Evolutionary conservation across 2,797 vertebrate species (phyloP).

Genomic region (Hemitrygon akajei): DNA sequence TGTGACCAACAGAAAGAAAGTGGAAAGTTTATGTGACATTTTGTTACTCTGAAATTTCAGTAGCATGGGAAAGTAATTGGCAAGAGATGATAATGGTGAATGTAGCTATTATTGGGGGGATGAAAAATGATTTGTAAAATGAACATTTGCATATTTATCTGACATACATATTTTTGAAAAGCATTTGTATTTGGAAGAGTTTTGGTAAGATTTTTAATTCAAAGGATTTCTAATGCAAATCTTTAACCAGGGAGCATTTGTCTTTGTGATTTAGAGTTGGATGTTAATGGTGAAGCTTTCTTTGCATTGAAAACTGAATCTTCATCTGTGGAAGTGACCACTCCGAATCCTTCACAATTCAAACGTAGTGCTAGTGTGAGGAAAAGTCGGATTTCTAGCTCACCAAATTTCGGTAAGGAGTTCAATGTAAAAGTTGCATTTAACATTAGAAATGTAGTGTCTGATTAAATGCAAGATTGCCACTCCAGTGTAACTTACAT

Average conservation of each 20-base stretch:
- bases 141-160: not conserved
- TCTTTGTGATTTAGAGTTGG: conserved; percentile 52
- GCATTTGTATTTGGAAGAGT: not conserved
- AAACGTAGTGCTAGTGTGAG: conserved; percentile 65
- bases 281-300: conserved; percentile 53
- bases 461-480: not conserved
- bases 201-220: not conserved
- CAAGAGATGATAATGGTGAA: not conserved
- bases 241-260: not conserved
- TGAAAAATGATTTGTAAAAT: not conserved
- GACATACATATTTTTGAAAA: not conserved
- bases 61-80: not conserved
- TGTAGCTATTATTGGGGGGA: not conserved
- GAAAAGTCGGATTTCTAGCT: conserved; percentile 51
- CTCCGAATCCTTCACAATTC: conserved; percentile 54
- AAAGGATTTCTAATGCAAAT: not conserved
- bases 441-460: not conserved
- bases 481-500: not conserved
- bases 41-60: not conserved
- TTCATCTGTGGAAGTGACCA: conserved; percentile 49
- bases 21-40: not conserved
- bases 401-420: conserved; percentile 63
- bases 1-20: not conserved
- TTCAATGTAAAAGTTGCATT: conserved; percentile 35
- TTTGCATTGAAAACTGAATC: conserved; percentile 47